Base-by-base conservation (phyloP, 2,113 vertebrate genomes). In the Phalacrocorax aristotelis region DNA sequence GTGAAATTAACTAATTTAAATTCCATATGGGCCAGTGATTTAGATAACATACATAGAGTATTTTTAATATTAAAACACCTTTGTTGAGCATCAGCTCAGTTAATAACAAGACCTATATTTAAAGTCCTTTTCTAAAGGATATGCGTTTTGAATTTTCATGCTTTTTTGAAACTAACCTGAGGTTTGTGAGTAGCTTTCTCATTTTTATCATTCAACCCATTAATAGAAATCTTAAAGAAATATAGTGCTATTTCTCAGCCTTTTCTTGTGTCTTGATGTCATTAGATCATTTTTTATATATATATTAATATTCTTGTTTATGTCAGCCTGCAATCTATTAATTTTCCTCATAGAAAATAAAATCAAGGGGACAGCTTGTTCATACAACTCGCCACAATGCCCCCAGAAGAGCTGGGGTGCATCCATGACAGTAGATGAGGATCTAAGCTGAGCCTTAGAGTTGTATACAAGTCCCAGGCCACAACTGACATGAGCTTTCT, bases 1-100 rank as follows among this genome's bases (percentile, higher is more conserved):
- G 69, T 96, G 87, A 92, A 96, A 96, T 96, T 90, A 97, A 80
- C 29, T 95, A 65, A 94, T 97, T 96, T 97, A 96, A 95, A 98
- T 97, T 96, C 75, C 40, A 83, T 83, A 85, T 83, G 57, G 89
- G 29, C 76, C 69, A 97, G 36, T 95, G 82, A 96, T 85, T 95
- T 81, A 91, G 88, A 75, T 83, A 95, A 88, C 7, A 46, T 21
- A 49, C 90, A 84, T 40, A 58, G 17, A n/a, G 5, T 22, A 20
- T 65, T 82, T 38, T 23, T 52, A 75, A 86, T 89, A 89, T 90
- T 87, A 91, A 88, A 91, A 89, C 46, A 86, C 6, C 21, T 88
- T 93, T 93, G 10, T 51, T 95, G 36, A 95, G 76, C 46, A 77
- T 36, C 65, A 57, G 40, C 27, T 94, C 57, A 85, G 92, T 77